Evolutionary conservation across 2,113 vertebrate species (phyloP), one percentile per base, ranked within the genome.

Genomic region (Hypanus sabinus): DNA sequence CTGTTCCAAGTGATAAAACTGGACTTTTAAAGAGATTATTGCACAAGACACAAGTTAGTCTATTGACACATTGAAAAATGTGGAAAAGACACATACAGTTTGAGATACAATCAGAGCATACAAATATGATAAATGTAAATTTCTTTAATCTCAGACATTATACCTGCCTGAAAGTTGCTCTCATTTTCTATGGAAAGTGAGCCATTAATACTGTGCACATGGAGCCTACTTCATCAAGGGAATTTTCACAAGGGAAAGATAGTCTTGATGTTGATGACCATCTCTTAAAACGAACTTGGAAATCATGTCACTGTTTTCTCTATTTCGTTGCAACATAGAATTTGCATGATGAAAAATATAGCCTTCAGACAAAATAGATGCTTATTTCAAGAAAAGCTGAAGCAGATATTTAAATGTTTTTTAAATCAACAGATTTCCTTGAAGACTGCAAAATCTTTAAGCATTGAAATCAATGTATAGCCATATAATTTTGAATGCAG

Each of bases 181-280:
- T 83, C 55, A 83, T 83, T 46, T 83, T 55, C 80, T 46, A 83
- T 83, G 38, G 38, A 8, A 83, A 83, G 80, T 83, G 80, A 83
- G 55, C 38, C 38, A 55, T 55, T 46, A 46, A 18, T 6, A 38
- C 38, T 38, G 36, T 55, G 80, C 36, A 10, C 38, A 83, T 16
- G 36, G 81, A 85, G 22, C 9, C 24, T 27, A 85, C 30, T 46
- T 30, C 46, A 85, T 85, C 55, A 85, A 57, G 81, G 11, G 24
- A 30, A 12, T 60, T 85, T 55, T 85, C 36, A 85, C 10, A 60
- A 46, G 80, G 22, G 24, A 57, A 55, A 83, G 5, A 27, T 55
- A 55, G 6, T 57, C 81, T 83, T 83, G 81, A 83, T 57, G 7
- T 24, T 83, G 38, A 38, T 83, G 79, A 20, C 22, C 79, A 38